Evolutionary conservation across 2,888 invertebrate species (phyloP).

Genomic region (Hylaea fasciaria): DNA sequence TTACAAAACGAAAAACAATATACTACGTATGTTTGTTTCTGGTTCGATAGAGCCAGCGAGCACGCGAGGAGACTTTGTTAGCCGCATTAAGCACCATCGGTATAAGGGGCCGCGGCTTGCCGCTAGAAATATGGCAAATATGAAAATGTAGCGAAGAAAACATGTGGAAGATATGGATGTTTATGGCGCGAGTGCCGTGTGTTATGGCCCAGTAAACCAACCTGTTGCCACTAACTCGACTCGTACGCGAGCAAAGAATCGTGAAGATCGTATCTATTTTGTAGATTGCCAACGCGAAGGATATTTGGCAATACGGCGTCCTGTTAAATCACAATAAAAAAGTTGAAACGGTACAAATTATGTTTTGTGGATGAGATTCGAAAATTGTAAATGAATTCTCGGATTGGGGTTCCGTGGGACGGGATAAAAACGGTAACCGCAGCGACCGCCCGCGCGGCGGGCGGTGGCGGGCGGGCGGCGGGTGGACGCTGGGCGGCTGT

Average conservation of each 20-base stretch:
- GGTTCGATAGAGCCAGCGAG: neutral
- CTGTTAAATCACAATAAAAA: constrained; percentile 23
- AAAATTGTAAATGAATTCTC: constrained; percentile 46
- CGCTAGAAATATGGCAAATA: neutral
- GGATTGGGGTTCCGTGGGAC: constrained; percentile 22
- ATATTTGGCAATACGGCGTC: neutral
- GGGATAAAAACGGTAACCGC: constrained; percentile 26
- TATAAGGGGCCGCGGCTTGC: neutral
- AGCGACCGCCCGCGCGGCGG: constrained; percentile 10
- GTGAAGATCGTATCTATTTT: neutral
- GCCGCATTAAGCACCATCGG: neutral
- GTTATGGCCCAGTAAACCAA: constrained; percentile 12
- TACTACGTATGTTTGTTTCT: neutral
- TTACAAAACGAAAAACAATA: constrained; percentile 1
- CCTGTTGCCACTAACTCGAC: constrained; percentile 20
- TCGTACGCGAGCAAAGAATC: constrained; percentile 1
- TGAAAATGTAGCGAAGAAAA: constrained; percentile 2
- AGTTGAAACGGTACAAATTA: constrained; percentile 41
- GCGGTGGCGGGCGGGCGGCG: constrained; percentile 9
- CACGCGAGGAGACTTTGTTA: constrained; percentile 8
- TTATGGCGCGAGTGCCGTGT: constrained; percentile 11
- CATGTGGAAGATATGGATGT: constrained; percentile 16
- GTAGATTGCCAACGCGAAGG: too few species aligned
- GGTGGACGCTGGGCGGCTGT: constrained; percentile 14
- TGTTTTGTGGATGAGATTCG: constrained; percentile 52